Percentiles rank a stretch among this genome's conserved stretches.
Evolutionary conservation across 2,888 invertebrate genomes (phyloP).

Genomic region (Toxonevra muliebris): DNA sequence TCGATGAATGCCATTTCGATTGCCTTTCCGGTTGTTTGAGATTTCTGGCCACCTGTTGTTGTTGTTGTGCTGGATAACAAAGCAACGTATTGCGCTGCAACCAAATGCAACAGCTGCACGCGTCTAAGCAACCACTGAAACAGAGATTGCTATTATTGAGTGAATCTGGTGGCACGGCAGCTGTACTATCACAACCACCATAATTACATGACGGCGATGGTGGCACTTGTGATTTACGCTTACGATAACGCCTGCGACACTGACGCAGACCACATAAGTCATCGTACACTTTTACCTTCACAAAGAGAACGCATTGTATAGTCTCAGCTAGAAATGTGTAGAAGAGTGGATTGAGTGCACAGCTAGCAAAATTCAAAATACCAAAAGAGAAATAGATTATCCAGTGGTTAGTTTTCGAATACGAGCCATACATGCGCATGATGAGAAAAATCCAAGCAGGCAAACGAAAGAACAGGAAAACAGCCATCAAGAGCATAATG

Average conservation of each 20-base stretch:
- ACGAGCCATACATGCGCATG: constrained; percentile 62
- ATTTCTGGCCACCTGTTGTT: not conserved
- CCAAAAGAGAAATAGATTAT: constrained; percentile 67
- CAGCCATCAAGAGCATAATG: constrained; percentile 68
- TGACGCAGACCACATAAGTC: constrained; percentile 37
- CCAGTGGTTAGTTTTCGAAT: constrained; percentile 61
- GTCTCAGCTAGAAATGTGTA: constrained; percentile 71
- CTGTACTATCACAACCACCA: not conserved
- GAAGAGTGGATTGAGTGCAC: constrained; percentile 70
- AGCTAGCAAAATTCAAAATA: constrained; percentile 67
- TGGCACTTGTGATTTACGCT: constrained; percentile 3
- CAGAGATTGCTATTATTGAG: not conserved
- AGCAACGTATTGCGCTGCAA: not conserved
- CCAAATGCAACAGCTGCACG: not conserved
- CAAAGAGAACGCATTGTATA: constrained; percentile 48
- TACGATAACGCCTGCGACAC: constrained; percentile 26
- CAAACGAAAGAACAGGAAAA: constrained; percentile 68
- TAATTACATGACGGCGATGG: not conserved
- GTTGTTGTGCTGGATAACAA: not conserved
- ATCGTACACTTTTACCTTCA: constrained; percentile 38
- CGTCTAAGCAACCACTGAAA: not conserved
- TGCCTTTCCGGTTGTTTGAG: not conserved
- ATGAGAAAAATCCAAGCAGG: constrained; percentile 69
- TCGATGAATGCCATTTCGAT: constrained; percentile 1
- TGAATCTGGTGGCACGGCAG: constrained; percentile 33